Conservation (phyloP, 2,113 vertebrate species). For the Myodes glareolus region DNA sequence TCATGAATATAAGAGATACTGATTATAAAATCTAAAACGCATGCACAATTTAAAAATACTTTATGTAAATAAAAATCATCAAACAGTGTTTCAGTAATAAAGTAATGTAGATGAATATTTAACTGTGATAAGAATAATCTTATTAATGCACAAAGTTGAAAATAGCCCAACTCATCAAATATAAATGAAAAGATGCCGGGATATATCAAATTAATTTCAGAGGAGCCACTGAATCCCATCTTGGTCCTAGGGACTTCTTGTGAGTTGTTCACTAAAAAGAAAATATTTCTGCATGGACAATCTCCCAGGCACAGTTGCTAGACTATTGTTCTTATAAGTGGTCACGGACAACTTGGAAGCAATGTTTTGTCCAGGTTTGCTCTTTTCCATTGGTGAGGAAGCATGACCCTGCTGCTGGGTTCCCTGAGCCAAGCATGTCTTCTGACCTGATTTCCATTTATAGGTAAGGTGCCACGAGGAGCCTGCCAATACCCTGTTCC, state of each 20-base stretch:
- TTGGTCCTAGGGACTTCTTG: not conserved
- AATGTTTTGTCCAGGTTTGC: constrained; percentile 4
- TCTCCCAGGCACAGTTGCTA: constrained; percentile 68
- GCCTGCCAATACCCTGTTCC: not conserved
- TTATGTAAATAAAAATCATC: not conserved
- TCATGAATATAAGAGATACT: constrained; percentile 14
- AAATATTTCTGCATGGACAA: not conserved
- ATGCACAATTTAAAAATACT: not conserved
- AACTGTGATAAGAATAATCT: not conserved
- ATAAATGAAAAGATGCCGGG: not conserved
- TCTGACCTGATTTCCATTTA: constrained; percentile 60
- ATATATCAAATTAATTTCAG: not conserved
- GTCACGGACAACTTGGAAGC: constrained; percentile 71
- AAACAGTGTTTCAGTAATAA: not conserved
- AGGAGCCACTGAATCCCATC: not conserved
- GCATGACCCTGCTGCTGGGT: not conserved
- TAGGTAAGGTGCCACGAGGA: constrained; percentile 66
- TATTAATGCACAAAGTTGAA: constrained; percentile 18
- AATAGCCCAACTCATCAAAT: not conserved
- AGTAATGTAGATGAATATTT: not conserved
- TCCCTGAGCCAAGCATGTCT: constrained; percentile 25
- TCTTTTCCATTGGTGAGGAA: not conserved
- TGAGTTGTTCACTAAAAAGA: not conserved
- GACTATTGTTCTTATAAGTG: constrained; percentile 72
- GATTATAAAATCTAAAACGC: not conserved